These are phyloP conservation scores for Leptinotarsa rubiginosa DNA, from an alignment of 2,888 invertebrate species.

Conservation along the genomic window DNA sequence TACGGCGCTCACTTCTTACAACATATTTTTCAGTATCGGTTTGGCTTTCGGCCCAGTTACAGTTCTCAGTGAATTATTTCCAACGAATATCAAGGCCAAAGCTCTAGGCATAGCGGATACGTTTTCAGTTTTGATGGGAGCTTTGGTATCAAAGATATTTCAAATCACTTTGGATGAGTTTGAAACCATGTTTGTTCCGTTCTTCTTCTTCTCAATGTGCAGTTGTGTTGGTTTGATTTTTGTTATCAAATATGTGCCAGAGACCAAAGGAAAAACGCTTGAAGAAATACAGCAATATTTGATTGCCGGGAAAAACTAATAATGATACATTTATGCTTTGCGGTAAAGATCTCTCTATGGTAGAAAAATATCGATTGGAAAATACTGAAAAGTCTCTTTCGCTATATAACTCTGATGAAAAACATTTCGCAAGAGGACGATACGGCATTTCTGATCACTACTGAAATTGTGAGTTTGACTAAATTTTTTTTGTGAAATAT, in stretches of 20 bases:
- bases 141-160: conserved; percentile 67
- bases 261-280: conserved; percentile 78
- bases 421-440: no score
- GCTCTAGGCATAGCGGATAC: conserved; percentile 71
- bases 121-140: conserved; percentile 67
- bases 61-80: conserved; percentile 69
- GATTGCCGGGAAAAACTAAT: conserved; percentile 60
- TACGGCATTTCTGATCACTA: no score
- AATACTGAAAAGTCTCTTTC: background rate
- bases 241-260: conserved; percentile 72
- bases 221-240: conserved; percentile 73
- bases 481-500: no score
- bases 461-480: no score
- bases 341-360: background rate
- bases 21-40: conserved; percentile 68
- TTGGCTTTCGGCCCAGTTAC: conserved; percentile 69
- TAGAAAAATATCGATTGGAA: background rate
- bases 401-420: no score
- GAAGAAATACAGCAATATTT: conserved; percentile 75
- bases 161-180: conserved; percentile 69
- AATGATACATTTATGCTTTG: conserved; percentile 3
- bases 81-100: conserved; percentile 69
- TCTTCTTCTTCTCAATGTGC: conserved; percentile 74
- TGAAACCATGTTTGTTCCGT: conserved; percentile 72
- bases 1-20: conserved; percentile 66